Base-by-base conservation (phyloP, 2,888 invertebrate species). In the Laothoe populi region DNA sequence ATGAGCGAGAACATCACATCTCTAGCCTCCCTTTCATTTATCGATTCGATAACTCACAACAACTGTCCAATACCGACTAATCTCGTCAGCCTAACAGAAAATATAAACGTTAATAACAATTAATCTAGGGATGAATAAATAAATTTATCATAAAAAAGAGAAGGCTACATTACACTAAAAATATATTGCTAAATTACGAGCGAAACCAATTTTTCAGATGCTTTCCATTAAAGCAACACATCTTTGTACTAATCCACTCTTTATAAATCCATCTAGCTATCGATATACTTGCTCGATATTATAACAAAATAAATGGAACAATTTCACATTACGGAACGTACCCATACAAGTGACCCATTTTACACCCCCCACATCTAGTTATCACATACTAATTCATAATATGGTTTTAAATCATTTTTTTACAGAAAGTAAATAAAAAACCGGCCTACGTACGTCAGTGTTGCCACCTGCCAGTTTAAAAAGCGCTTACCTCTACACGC, bases 91-190 rank as follows among this genome's bases (percentile, higher is more conserved):
- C 73, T 73, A 83, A 85, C 79, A 79, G 74, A 85, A 82, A 84
- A 86, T 73, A 69, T 80, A 73, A 86, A 86, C 84, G 84, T 82
- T 80, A n/a, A 84, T 86, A 86, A 86, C 86, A 85, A 86, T 83
- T 83, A 83, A 75, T 74, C 81, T 84, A 83, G 69, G 72, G 76
- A 79, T 70, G 81, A 85, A 84, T 84, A 85, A 83, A 83, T 84
- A 82, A 72, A 74, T 79, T 72, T 76, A 74, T 74, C n/a, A 53
- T 53, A 75, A 77, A 75, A 70, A 74, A 75, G 78, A 79, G 77
- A 83, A 78, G 78, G 78, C 78, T 83, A 83, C 74, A 67, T 81
- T 83, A 82, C 74, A 75, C 79, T 80, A 79, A 79, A 81, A 83
- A 82, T 81, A 77, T 81, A 82, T 82, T 80, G 77, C 78, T 82